phyloP scores from a whole-genome alignment of 2,888 invertebrate genomes.

The Athetis lepigone region DNA sequence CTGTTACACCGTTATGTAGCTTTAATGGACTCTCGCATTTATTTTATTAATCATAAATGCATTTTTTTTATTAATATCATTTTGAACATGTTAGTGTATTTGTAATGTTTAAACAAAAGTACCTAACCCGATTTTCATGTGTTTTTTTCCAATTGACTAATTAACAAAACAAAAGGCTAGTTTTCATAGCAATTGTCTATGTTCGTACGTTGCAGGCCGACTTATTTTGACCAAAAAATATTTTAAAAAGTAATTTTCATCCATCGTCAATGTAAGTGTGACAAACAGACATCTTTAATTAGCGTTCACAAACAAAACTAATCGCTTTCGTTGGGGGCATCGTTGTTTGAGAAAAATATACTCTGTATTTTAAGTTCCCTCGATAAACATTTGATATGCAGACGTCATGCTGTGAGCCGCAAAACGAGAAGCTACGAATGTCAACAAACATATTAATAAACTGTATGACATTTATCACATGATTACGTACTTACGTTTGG shows the following conservation, averaged over 20 bases:
- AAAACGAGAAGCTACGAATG: constrained; percentile 63
- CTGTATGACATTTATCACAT: constrained; percentile 36
- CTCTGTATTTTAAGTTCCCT: constrained; percentile 56
- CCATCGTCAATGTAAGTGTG: not conserved
- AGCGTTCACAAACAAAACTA: constrained; percentile 8
- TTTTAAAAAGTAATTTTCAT: not conserved
- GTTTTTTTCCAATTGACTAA: too few species aligned
- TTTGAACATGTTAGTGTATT: not conserved
- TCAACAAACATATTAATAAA: constrained; percentile 60
- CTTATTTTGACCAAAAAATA: not conserved
- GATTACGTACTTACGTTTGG: constrained; percentile 25
- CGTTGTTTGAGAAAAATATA: constrained; percentile 43
- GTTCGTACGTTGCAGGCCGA: not conserved
- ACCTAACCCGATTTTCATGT: too few species aligned
- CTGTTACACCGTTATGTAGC: constrained; percentile 61
- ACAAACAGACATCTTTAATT: constrained; percentile 17
- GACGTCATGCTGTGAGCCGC: constrained; percentile 57
- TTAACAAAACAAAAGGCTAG: not conserved
- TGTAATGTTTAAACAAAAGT: too few species aligned
- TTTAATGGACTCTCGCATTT: not conserved
- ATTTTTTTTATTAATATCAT: not conserved
- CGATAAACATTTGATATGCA: constrained; percentile 53
- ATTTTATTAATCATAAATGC: not conserved
- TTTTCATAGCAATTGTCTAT: not conserved
- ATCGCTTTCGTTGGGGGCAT: constrained; percentile 16